Percentiles rank a stretch among this genome's conserved stretches.
These are phyloP conservation scores for Grantiella picta DNA, from an alignment of 2,113 vertebrate genomes.

Conservation along the genomic window DNA sequence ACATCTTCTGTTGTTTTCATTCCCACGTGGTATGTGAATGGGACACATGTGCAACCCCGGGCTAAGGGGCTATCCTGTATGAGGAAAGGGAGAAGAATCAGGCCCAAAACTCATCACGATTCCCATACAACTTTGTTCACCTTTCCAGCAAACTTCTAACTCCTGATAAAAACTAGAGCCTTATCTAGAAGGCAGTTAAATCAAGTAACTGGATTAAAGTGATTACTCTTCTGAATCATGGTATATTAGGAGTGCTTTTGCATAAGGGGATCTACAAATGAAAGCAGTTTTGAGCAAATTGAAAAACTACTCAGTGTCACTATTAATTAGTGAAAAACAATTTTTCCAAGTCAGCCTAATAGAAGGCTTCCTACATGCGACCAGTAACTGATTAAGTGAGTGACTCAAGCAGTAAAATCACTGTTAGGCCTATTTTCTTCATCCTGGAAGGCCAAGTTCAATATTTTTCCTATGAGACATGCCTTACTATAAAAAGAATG, in stretches of 20 bases:
- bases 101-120: neutral
- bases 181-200: neutral
- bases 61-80: neutral
- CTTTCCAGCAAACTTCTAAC: neutral
- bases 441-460: constrained; percentile 78
- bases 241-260: neutral
- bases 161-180: neutral
- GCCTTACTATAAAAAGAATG: constrained; percentile 87
- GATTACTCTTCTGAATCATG: neutral
- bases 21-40: neutral
- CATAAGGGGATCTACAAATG: neutral
- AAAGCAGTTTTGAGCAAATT: constrained; percentile 45
- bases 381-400: constrained; percentile 75
- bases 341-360: constrained; percentile 68
- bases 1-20: neutral
- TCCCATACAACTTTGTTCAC: neutral
- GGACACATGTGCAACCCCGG: neutral
- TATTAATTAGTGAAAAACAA: constrained; percentile 71
- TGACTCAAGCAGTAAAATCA: constrained; percentile 79
- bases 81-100: neutral
- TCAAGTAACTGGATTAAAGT: neutral
- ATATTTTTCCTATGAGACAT: constrained; percentile 86
- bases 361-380: constrained; percentile 75
- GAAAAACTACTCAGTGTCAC: constrained; percentile 54
- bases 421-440: constrained; percentile 71